A percentile compares a stretch with the other conserved stretches of the same genome.
Evolutionary conservation across 2,113 vertebrate genomes (phyloP).

Genomic region (Oenanthe oenanthe): DNA sequence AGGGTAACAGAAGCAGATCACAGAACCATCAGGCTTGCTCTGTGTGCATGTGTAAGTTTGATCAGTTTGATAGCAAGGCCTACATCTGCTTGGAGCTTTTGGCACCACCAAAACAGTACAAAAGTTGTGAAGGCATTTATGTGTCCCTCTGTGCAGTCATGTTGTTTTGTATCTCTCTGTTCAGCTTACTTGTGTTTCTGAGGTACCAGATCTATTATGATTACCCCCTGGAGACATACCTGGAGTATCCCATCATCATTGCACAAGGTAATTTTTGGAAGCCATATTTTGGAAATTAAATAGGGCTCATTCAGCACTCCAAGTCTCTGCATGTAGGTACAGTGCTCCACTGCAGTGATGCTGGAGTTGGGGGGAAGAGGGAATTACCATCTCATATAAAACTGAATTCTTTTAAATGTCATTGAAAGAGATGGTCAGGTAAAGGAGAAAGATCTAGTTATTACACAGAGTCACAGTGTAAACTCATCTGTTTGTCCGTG

Average conservation of each 20-base stretch:
- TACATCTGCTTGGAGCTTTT: background rate
- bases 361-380: background rate
- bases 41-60: background rate
- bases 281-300: background rate
- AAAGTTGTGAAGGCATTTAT: background rate
- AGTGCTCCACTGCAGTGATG: background rate
- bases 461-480: background rate
- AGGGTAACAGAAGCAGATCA: background rate
- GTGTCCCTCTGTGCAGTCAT: background rate
- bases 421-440: background rate
- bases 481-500: background rate
- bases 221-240: constrained; percentile 88
- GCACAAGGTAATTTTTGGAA: constrained; percentile 84
- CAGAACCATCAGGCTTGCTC: background rate
- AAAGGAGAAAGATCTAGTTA: background rate
- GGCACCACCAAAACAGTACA: background rate
- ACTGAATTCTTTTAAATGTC: background rate
- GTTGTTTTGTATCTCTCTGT: background rate
- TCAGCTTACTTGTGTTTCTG: constrained; percentile 91
- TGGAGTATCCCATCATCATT: constrained; percentile 93
- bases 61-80: background rate
- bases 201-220: constrained; percentile 91
- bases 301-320: background rate
- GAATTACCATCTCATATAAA: background rate
- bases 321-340: background rate